phyloP scores from a whole-genome alignment of 2,888 invertebrate genomes.

The Idaea biselata region DNA sequence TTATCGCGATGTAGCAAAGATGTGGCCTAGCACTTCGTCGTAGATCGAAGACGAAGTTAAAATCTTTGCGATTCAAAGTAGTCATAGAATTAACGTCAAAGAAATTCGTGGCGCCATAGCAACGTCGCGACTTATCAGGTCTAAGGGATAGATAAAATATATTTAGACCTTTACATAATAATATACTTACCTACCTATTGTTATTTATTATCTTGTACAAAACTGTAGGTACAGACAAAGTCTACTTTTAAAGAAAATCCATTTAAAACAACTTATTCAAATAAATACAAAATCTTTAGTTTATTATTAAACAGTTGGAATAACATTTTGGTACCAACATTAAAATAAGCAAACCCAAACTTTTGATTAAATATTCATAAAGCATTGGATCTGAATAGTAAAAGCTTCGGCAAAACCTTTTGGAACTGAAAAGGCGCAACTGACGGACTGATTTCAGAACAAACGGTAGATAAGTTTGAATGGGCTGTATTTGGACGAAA shows the following conservation, averaged over 20 bases:
- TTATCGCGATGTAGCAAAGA: too few species aligned
- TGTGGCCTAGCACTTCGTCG: too few species aligned
- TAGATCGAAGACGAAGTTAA: too few species aligned
- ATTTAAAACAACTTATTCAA: neutral
- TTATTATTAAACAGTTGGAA: conserved; percentile 1
- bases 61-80: too few species aligned
- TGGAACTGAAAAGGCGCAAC: neutral
- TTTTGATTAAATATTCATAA: conserved; percentile 1
- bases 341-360: neutral
- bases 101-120: too few species aligned
- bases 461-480: neutral
- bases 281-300: neutral
- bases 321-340: neutral
- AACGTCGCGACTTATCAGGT: too few species aligned
- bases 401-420: neutral
- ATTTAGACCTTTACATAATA: too few species aligned
- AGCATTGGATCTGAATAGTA: neutral
- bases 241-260: neutral
- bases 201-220: neutral
- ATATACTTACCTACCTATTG: neutral
- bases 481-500: neutral
- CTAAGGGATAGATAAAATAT: too few species aligned
- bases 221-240: too few species aligned
- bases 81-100: too few species aligned
- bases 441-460: neutral